Evolutionary conservation across 2,888 invertebrate genomes (phyloP).

Genomic region (Cactoblastis cactorum): DNA sequence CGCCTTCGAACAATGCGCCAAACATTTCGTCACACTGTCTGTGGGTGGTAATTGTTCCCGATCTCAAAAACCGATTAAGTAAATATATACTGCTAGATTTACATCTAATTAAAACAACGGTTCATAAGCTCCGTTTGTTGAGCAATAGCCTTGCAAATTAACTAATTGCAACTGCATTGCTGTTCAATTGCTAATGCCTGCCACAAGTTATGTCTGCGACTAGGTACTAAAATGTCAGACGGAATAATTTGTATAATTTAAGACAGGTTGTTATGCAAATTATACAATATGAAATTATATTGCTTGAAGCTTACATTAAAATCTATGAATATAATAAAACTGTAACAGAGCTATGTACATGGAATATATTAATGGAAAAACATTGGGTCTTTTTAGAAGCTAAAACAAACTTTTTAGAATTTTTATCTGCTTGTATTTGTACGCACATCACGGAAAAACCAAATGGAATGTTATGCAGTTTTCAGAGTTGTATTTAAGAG

Average conservation of each 20-base stretch:
- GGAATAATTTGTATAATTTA: not conserved
- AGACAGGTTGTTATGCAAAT: not conserved
- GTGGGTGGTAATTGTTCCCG: constrained; percentile 33
- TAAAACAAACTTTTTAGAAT: no score
- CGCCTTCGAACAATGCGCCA: constrained; percentile 30
- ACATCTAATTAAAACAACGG: constrained; percentile 35
- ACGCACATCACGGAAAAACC: no score
- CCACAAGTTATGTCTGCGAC: not conserved
- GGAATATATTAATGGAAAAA: no score
- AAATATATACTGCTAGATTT: constrained; percentile 39
- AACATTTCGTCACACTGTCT: constrained; percentile 30
- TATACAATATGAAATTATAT: not conserved
- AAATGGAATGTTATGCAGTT: no score
- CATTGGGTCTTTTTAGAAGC: no score
- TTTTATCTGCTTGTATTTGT: no score
- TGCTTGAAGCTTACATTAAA: not conserved
- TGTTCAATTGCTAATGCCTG: not conserved
- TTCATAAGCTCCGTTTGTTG: constrained; percentile 21
- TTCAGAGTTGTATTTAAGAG: no score
- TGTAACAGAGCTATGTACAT: no score
- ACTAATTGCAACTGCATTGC: constrained; percentile 18
- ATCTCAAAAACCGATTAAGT: constrained; percentile 30
- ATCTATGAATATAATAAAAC: no score
- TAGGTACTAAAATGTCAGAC: not conserved
- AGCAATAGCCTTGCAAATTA: constrained; percentile 30